Base-by-base conservation (phyloP, 2,888 invertebrate genomes). In the Drosophila meridiana region DNA sequence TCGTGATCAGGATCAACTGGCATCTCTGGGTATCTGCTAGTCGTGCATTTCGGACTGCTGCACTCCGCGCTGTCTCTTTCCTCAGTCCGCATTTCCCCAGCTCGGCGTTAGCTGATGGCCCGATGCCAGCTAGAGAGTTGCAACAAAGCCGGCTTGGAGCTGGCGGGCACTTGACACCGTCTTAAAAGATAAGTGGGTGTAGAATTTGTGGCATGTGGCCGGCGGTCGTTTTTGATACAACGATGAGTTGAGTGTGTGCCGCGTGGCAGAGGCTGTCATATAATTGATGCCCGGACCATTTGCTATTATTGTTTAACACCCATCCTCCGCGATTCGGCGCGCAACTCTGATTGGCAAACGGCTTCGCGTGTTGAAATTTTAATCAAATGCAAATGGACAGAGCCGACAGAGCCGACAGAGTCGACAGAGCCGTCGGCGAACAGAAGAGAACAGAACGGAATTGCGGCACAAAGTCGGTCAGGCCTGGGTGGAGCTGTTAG, bases 151-250 rank as follows among this genome's bases (percentile, higher is more conserved):
- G 82, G 73, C 76, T 80, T 62, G 56, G 67, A 65, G 68, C 88
- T 85, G 83, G 90, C 83, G 88, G 90, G 74, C 85, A 89, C 89
- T 89, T 87, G 90, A 86, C 88, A 89, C 88, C 84, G 84, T 83
- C 87, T 89, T 78, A 78, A 89, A 83, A 84, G 89, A 80, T 84
- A 84, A 84, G 84, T 84, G 84, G 84, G 84, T 84, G 84, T 84
- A 84, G 83, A 84, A 84, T 89, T 84, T 84, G 84, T 89, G 84
- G 84, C 84, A 83, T 87, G 84, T 68, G 69, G 74, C 64, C 59
- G 66, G 69, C 73, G 67, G 70, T 72, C 69, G 68, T 52, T 65
- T 72, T 69, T 77, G 62, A 71, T 72, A 71, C 66, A 40, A 6
- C 20, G 34, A 26, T 52, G 50, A 34, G 50, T 34, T 40, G 50